phyloP scores from a whole-genome alignment of 2,888 invertebrate genomes.

The Caenorhabditis sp. region DNA sequence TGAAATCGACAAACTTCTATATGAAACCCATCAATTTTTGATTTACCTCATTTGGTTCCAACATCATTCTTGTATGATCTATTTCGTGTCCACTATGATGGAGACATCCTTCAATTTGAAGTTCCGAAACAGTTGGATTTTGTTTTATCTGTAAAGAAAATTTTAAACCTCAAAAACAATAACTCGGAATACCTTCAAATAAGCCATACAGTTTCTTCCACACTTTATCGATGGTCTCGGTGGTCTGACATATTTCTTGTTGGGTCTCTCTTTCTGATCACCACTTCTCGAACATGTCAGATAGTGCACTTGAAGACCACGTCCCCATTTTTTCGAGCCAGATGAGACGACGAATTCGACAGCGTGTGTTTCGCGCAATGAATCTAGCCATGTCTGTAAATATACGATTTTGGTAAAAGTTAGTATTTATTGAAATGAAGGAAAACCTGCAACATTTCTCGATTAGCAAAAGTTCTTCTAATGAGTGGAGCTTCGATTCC shows the following conservation, averaged over 20 bases:
- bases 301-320: conserved; percentile 51
- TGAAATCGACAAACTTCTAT: neutral
- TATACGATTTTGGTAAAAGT: neutral
- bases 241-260: conserved; percentile 51
- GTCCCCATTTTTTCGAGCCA: conserved; percentile 54
- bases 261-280: conserved; percentile 53
- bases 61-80: conserved; percentile 40
- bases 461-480: conserved; percentile 42
- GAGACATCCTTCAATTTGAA: conserved; percentile 54
- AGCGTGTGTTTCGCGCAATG: conserved; percentile 45
- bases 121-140: conserved; percentile 47
- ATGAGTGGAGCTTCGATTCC: conserved; percentile 53
- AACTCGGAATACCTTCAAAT: conserved; percentile 42
- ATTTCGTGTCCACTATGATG: conserved; percentile 55
- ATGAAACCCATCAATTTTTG: neutral
- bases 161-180: neutral
- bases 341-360: conserved; percentile 55
- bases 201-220: conserved; percentile 54
- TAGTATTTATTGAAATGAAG: neutral
- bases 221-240: conserved; percentile 54
- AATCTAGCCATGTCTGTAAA: conserved; percentile 42
- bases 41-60: conserved; percentile 41
- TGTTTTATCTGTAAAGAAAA: conserved; percentile 42
- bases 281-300: conserved; percentile 52
- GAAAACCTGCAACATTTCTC: conserved; percentile 43